Base-by-base conservation (phyloP, 2,113 vertebrate species). In the Rhinichthys klamathensis region DNA sequence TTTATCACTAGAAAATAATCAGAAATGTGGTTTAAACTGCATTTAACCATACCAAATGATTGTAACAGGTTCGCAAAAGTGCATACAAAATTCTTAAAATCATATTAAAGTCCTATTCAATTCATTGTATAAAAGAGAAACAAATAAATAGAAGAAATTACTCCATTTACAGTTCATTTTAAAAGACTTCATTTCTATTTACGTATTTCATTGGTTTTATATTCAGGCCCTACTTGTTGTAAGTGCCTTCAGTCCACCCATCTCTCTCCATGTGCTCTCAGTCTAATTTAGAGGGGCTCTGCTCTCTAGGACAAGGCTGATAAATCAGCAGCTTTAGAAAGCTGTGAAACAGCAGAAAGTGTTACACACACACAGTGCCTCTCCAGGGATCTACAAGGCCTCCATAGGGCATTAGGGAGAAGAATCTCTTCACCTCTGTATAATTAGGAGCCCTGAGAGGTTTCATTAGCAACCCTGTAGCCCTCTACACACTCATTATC, bases 381-480 rank as follows among this genome's bases (percentile, higher is more conserved):
- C 83, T 84, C 77, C 75, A 63, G 12, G 12, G 76, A 56, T 86
- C n/a, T 73, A 78, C 70, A 63, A 69, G 76, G 63, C 69, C 27
- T 67, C 21, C 16, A n/a, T 21, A 27, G 70, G 11, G 51, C 86
- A 30, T 78, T 16, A 88, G 60, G 75, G 77, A 21, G 84, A 86
- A 84, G 87, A 87, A 76, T 85, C 88, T 91, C 86, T 83, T 91
- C 83, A 65, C 60, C 88, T 44, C 12, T 10, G 38, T 44, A 67
- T 91, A 92, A 93, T 91, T 89, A 89, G 86, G 82, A 88, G 87
- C 89, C 90, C 67, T 86, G 89, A 91, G 92, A 93, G 25, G 81
- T 87, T 90, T 91, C 86, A 86, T 90, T 90, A 88, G 85, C 76
- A 51, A 44, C 72, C 85, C 80, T 65, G 54, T 49, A 72, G 49